These are phyloP conservation scores for Cyrtodaria siliqua DNA, from an alignment of 2,888 invertebrate genomes.

Conservation along the genomic window DNA sequence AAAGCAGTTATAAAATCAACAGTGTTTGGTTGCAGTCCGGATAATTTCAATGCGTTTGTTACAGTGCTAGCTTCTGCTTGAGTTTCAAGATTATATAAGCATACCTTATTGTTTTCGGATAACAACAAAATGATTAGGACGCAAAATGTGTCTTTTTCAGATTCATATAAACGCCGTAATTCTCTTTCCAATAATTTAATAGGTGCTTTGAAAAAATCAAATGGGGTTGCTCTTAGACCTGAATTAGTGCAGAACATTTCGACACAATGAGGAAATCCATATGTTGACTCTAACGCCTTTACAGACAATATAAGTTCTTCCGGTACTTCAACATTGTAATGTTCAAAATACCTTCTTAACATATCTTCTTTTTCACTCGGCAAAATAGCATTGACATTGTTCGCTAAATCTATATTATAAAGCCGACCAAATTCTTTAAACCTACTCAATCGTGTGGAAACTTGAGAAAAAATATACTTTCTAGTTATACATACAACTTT, in stretches of 20 bases:
- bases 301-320: background rate
- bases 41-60: no score
- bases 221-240: constrained; percentile 2
- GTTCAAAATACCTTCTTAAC: constrained; percentile 18
- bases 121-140: constrained; percentile 6
- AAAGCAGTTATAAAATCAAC: constrained; percentile 7
- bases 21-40: no score
- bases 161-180: constrained; percentile 7
- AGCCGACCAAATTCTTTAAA: constrained; percentile 6
- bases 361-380: constrained; percentile 12
- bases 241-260: constrained; percentile 36
- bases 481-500: constrained; percentile 26
- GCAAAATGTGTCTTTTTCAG: constrained; percentile 18
- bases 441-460: constrained; percentile 4
- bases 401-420: constrained; percentile 16
- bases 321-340: background rate
- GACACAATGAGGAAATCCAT: constrained; percentile 42
- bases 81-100: background rate
- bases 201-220: constrained; percentile 25
- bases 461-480: constrained; percentile 8
- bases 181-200: constrained; percentile 18
- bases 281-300: background rate
- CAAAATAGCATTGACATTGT: background rate
- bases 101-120: background rate
- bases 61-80: no score